Percentiles rank a stretch among this genome's conserved stretches.
Conservation (phyloP, 2,113 vertebrate species). For the Cryptomyrus ogoouensis region DNA sequence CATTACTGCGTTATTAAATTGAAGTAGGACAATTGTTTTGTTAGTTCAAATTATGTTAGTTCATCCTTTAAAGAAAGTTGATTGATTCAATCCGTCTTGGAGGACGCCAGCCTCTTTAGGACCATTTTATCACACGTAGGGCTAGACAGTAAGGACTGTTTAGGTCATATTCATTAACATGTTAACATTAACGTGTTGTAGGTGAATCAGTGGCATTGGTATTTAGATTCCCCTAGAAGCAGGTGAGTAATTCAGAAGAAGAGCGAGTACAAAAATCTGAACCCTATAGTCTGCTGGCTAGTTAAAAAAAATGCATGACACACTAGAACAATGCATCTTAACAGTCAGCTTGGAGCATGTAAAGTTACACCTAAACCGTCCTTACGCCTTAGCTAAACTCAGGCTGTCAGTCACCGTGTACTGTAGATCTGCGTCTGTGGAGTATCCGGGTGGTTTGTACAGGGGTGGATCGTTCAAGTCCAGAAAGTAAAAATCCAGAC, state of each 20-base stretch:
- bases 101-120: background rate
- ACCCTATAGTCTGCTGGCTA: background rate
- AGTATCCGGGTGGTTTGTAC: background rate
- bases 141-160: background rate
- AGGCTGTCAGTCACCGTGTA: background rate
- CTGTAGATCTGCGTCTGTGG: background rate
- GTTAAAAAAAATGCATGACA: background rate
- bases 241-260: background rate
- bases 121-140: background rate
- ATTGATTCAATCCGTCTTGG: background rate
- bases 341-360: background rate
- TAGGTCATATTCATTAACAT: background rate
- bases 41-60: background rate
- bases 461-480: background rate
- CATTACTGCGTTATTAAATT: background rate
- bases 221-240: background rate
- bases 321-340: background rate
- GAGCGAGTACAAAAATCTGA: background rate
- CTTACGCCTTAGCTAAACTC: background rate
- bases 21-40: background rate
- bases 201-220: background rate
- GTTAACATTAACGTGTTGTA: background rate
- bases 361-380: background rate
- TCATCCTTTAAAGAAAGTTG: background rate
- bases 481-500: background rate